Evolutionary conservation across 2,113 vertebrate species (phyloP), one percentile per base, ranked within the genome.

Genomic region (Lipotes vexillifer): DNA sequence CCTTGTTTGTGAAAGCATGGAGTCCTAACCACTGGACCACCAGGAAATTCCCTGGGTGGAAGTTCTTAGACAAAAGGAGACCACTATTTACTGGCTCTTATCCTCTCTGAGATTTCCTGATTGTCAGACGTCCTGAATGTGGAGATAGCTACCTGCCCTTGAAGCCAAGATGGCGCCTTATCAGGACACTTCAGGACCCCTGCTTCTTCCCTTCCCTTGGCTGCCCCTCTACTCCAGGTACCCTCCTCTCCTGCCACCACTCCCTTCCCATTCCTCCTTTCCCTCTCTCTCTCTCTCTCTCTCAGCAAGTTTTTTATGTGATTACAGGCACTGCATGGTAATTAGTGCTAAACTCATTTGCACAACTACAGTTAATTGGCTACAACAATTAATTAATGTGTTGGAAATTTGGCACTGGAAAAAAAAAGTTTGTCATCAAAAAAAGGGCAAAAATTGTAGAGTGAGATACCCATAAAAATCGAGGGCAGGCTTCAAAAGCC

Each of bases 341-440:
- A 99, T 99, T 99, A 99, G 99, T 99, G 99, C 99, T 99, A 99
- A 99, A 99, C 99, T 99, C 99, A 99, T 99, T 99, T 99, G 99
- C 99, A 99, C 99, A 99, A 99, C 99, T 99, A 99, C 99, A 99
- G 99, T 99, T 99, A 99, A 99, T 99, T 99, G 99, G 99, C 99
- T 99, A 99, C 99, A 99, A 99, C 99, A 99, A 99, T 99, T 99
- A 99, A 99, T 99, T 99, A 99, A 99, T 99, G 99, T 99, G 99
- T 99, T 99, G 99, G 99, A 99, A 99, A 99, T 99, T 99, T 99
- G 99, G 99, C 99, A 99, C 99, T 81, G 98, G 98, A 88, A 99
- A 98, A 98, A 98, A 98, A 98, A 98, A 99, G 95, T 98, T 98
- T 98, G 94, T 98, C 97, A 98, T 98, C 97, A 98, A 98, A 98